Evolutionary conservation across 2,113 vertebrate species (phyloP), one percentile per base, ranked within the genome.

Genomic region (Lathamus discolor): DNA sequence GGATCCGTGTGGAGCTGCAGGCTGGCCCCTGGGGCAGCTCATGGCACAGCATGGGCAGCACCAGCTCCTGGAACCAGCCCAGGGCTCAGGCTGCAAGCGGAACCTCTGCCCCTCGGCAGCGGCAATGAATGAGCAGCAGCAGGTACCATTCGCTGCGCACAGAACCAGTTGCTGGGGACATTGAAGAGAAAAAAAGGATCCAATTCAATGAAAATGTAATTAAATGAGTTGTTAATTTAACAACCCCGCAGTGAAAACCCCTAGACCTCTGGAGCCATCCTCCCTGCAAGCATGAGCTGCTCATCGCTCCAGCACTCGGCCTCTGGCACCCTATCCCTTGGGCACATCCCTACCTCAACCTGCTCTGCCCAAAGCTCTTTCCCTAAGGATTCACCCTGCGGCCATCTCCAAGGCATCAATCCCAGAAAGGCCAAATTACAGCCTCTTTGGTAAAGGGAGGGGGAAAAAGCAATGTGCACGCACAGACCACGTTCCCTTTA

Each of bases 181-280:
- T 72, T 31, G 23, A 25, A 52, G 55, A 54, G 35, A 67, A 49
- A 29, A 33, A 9, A 78, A 10, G 8, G 8, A 46, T 46, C 73
- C 92, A 91, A 95, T 95, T 96, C 51, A 89, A 95, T 96, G 44
- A 89, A 94, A 95, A 85, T 54, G 77, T 64, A 93, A 95, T 95
- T 87, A 87, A 95, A 93, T 79, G 74, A 95, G 79, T 84, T 82
- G 66, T 85, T 93, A 87, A 95, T 92, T 91, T 66, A 85, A 82
- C 70, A 94, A 48, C 78, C 90, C 67, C 4, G 7, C 79, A 77
- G 79, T 69, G 78, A 51, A 93, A 92, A 72, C 67, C 70, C 63
- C 37, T 70, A 41, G 81, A 82, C 52, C 83, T 78, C 76, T 31
- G 46, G 55, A 86, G 66, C 52, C 48, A 5, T 62, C 29, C 63